Conservation (phyloP, 2,888 invertebrate species). For the Lissocephala sabroskyi region DNA sequence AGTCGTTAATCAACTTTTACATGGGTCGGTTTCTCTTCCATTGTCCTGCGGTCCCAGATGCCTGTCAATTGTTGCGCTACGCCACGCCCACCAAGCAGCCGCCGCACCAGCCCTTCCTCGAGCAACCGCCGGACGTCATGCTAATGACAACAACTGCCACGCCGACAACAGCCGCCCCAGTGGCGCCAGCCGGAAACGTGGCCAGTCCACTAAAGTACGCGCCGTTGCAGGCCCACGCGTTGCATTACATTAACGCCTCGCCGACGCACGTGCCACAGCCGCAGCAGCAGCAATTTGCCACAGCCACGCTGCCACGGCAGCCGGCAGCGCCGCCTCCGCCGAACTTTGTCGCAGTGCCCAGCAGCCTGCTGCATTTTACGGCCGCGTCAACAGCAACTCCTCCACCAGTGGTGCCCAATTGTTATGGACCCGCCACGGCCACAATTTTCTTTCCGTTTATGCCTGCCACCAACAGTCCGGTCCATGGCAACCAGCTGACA, state of each 20-base stretch:
- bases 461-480: conserved; percentile 27
- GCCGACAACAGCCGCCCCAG: conserved; percentile 29
- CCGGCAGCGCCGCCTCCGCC: no score
- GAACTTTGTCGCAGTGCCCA: conserved; percentile 67
- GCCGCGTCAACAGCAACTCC: conserved; percentile 32
- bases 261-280: conserved; percentile 18
- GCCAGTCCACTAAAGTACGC: conserved; percentile 39
- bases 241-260: conserved; percentile 44
- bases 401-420: conserved; percentile 42
- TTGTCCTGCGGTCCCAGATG: conserved; percentile 59
- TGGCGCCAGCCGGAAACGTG: conserved; percentile 11
- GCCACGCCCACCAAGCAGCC: conserved; percentile 53
- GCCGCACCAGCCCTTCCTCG: conserved; percentile 28
- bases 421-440: conserved; percentile 62
- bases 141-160: conserved; percentile 63
- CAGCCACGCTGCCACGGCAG: conserved; percentile 18
- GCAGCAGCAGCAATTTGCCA: conserved; percentile 42
- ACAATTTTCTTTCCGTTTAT: conserved; percentile 71
- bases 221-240: conserved; percentile 33
- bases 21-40: conserved; percentile 24
- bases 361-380: conserved; percentile 62
- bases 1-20: conserved; percentile 56
- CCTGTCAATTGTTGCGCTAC: conserved; percentile 69
- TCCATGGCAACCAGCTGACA: conserved; percentile 14
- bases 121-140: conserved; percentile 58